A percentile compares a stretch with the other conserved stretches of the same genome.
Conservation (phyloP, 2,113 vertebrate genomes). For the Dasyornis broadbenti region DNA sequence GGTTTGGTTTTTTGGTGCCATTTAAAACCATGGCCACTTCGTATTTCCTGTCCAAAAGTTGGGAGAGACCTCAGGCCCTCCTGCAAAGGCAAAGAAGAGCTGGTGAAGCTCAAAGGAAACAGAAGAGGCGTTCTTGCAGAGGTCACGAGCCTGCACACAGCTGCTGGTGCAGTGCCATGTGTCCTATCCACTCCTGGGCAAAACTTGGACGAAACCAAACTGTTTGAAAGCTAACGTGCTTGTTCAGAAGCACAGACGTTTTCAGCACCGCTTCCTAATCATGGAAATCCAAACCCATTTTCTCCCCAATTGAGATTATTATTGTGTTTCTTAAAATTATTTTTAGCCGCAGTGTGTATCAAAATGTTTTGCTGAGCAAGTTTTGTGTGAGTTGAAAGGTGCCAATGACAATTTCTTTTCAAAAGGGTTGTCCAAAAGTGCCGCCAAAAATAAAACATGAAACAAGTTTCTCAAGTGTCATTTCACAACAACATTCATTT, state of each 20-base stretch:
- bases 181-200: neutral
- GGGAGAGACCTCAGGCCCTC: neutral
- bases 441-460: constrained; percentile 49
- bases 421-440: constrained; percentile 30
- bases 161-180: neutral
- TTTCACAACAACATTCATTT: constrained; percentile 25
- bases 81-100: neutral
- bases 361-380: constrained; percentile 16
- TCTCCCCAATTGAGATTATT: neutral
- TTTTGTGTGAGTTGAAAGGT: constrained; percentile 28
- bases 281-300: constrained; percentile 2
- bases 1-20: neutral
- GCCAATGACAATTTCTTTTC: constrained; percentile 13
- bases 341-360: neutral
- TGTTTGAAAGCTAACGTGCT: neutral
- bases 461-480: constrained; percentile 9
- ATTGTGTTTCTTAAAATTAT: constrained; percentile 1
- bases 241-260: neutral
- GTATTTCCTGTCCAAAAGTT: neutral
- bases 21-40: neutral
- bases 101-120: neutral
- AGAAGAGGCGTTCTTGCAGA: neutral
- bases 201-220: neutral
- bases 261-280: neutral
- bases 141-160: neutral